These are phyloP conservation scores for Calliscelio sp. DNA, from an alignment of 2,888 invertebrate species.

Conservation along the genomic window DNA sequence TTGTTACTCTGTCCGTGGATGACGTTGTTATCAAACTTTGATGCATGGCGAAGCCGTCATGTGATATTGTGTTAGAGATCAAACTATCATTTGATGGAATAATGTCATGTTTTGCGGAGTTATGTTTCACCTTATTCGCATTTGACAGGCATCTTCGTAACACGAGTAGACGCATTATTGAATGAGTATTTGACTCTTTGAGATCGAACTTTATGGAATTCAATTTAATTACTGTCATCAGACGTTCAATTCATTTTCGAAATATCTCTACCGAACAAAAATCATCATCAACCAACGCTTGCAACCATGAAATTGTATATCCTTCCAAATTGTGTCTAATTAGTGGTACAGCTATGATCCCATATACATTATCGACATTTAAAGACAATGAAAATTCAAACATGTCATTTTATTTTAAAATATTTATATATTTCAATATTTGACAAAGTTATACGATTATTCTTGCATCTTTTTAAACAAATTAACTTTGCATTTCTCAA, in stretches of 20 bases:
- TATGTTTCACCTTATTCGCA: constrained; percentile 59
- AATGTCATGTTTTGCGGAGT: constrained; percentile 63
- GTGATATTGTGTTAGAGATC: constrained; percentile 59
- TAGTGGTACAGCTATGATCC: too few species aligned
- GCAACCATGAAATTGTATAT: too few species aligned
- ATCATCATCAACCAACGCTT: too few species aligned
- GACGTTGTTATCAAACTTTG: constrained; percentile 70
- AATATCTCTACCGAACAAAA: too few species aligned
- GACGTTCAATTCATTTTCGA: not conserved
- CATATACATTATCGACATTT: too few species aligned
- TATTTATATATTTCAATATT: too few species aligned
- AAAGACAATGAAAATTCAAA: too few species aligned
- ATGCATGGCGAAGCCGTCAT: constrained; percentile 58
- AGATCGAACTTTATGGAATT: constrained; percentile 33
- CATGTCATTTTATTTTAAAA: too few species aligned
- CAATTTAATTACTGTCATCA: constrained; percentile 35
- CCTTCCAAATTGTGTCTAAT: too few species aligned
- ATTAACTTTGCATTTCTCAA: too few species aligned
- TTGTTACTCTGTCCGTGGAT: constrained; percentile 64
- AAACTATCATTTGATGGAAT: constrained; percentile 63
- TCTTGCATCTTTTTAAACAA: too few species aligned
- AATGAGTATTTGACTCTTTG: constrained; percentile 45
- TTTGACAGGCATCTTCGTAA: constrained; percentile 62
- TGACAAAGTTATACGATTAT: too few species aligned
- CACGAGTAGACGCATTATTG: constrained; percentile 44